These are phyloP conservation scores for Euclidia mi DNA, from an alignment of 2,888 invertebrate species.

Conservation along the genomic window DNA sequence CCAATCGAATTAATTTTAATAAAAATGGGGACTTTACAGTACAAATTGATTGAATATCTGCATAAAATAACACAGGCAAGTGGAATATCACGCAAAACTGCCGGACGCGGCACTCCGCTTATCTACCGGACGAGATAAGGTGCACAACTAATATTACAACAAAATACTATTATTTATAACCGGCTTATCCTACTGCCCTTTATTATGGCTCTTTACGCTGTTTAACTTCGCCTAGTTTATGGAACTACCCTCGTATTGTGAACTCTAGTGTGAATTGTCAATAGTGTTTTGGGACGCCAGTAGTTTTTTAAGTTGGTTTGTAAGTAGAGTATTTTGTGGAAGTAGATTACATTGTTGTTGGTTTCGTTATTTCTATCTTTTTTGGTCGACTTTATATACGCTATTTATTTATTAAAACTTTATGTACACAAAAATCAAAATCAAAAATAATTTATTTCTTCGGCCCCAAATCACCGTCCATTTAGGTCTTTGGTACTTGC, in stretches of 20 bases:
- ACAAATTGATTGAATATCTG: slow-evolving; percentile 20
- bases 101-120: slow-evolving; percentile 65
- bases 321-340: not conserved
- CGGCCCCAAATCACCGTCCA: no score
- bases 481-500: no score
- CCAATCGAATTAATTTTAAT: no score
- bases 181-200: slow-evolving; percentile 28
- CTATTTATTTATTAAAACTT: no score
- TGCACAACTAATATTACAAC: slow-evolving; percentile 31
- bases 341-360: no score
- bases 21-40: no score
- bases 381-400: no score
- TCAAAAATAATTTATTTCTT: no score
- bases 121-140: slow-evolving; percentile 71
- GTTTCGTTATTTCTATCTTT: no score
- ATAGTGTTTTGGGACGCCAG: not conserved
- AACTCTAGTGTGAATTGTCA: not conserved
- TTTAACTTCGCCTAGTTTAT: slow-evolving; percentile 22
- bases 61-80: slow-evolving; percentile 18
- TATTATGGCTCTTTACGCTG: slow-evolving; percentile 25
- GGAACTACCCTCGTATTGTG: slow-evolving; percentile 7
- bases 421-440: no score
- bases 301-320: slow-evolving; percentile 1
- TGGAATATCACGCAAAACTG: slow-evolving; percentile 47
- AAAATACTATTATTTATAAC: slow-evolving; percentile 35